Percentiles rank a stretch among this genome's conserved stretches.
These are phyloP conservation scores for Anadara kagoshimensis DNA, from an alignment of 1,140 invertebrate species.

Conservation along the genomic window DNA sequence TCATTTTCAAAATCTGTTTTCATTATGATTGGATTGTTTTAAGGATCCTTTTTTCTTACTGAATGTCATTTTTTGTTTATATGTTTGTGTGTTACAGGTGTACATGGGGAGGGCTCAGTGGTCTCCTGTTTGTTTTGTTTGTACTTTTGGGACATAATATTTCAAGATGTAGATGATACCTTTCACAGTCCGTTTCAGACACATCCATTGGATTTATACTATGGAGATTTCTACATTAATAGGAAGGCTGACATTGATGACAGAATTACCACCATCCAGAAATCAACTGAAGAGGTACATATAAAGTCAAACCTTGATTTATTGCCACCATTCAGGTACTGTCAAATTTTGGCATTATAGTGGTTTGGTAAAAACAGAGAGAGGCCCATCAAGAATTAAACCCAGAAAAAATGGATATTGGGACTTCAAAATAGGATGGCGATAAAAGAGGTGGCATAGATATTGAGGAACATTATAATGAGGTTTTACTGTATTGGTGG, in stretches of 20 bases:
- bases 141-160: conserved; percentile 87
- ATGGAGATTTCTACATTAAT: conserved; percentile 79
- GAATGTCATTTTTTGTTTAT: no score
- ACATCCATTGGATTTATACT: conserved; percentile 82
- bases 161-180: conserved; percentile 79
- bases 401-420: no score
- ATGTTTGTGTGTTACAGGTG: conserved; percentile 66
- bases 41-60: no score
- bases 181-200: conserved; percentile 82
- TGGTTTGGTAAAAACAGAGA: not conserved
- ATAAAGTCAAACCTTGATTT: no score
- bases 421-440: no score
- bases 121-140: conserved; percentile 80
- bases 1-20: no score
- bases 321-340: no score
- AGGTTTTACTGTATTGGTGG: no score
- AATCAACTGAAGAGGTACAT: conserved; percentile 51
- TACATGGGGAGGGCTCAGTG: conserved; percentile 84
- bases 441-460: no score
- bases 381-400: not conserved
- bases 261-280: conserved; percentile 74
- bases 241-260: conserved; percentile 78
- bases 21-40: no score
- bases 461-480: no score
- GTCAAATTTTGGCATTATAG: not conserved